Base-by-base conservation (phyloP, 2,797 vertebrate species). In the Acropternis orthonyx region DNA sequence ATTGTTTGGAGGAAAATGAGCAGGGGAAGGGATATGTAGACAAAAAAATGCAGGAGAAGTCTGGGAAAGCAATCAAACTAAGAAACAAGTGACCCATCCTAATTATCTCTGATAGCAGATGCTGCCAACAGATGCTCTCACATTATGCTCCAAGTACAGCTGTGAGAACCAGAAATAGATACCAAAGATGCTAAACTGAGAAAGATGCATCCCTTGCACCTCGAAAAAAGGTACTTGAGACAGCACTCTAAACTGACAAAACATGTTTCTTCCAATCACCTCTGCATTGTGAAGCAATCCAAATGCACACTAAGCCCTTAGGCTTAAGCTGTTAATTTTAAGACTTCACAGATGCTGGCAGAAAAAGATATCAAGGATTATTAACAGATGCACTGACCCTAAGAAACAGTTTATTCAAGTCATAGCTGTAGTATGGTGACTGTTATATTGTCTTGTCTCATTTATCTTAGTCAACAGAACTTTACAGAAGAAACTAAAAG, bases 101-200 rank as follows among this genome's bases (percentile, higher is more conserved):
- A 92, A 88, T 96, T 88, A 95, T 81, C 69, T 82, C 52, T 63
- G 86, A 75, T 68, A 85, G 67, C 94, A 96, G 94, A 94, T 92
- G 92, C 63, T 91, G 66, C 80, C 88, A 93, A 78, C 93, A 92
- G 90, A 94, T 97, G 90, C 67, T 93, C 66, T 86, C 52, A 49
- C 79, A 93, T 91, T 83, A 89, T 83, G 88, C 62, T 88, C 71
- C 30, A 91, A 86, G 89, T 52, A 88, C 82, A 96, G 77, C 84
- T 94, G 86, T 75, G 43, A 96, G 63, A 79, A 83, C 12, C 68
- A 89, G 63, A 83, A 93, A 78, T 2, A 92, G 69, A 82, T 10
- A 76, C 17, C 14, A 61, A 55, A 86, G 52, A 84, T n/a, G 14
- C 41, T 54, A 39, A 68, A 75, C 56, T 81, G 71, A n/a, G 28